Conservation (phyloP, 2,797 vertebrate species). For the Coluber constrictor region DNA sequence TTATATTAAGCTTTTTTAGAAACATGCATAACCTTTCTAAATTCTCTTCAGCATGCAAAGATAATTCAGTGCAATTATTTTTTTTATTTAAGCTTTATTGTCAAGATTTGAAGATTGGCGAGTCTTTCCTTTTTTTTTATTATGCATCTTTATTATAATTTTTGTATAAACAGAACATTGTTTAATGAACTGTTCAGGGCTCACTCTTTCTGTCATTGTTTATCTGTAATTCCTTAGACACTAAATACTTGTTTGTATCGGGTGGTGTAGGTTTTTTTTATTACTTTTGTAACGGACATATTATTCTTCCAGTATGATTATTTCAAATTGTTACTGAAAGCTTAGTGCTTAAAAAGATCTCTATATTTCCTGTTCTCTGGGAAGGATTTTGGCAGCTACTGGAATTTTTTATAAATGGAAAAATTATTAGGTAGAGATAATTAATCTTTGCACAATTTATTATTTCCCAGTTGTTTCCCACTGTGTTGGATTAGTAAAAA, state of each 20-base stretch:
- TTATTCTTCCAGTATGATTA: background rate
- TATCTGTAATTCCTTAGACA: background rate
- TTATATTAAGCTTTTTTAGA: background rate
- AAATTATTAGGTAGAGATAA: constrained; percentile 16
- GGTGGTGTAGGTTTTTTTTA: background rate
- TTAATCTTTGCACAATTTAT: background rate
- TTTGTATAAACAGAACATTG: background rate
- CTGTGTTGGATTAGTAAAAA: background rate
- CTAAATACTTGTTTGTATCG: background rate
- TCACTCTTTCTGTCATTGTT: background rate
- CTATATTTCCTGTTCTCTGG: background rate
- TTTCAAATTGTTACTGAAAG: constrained; percentile 1
- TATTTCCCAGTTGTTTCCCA: background rate
- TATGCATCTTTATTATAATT: constrained; percentile 14
- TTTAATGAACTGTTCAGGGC: background rate
- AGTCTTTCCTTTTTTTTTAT: background rate
- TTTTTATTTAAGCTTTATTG: background rate
- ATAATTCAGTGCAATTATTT: background rate
- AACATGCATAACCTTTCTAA: background rate
- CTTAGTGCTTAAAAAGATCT: background rate
- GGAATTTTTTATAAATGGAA: background rate
- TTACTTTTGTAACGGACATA: background rate
- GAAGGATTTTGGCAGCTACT: background rate
- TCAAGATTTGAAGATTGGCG: background rate
- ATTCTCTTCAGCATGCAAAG: background rate